A percentile compares a stretch with the other conserved stretches of the same genome.
Conservation (phyloP, 2,888 invertebrate genomes). For the Lycia hirtaria region DNA sequence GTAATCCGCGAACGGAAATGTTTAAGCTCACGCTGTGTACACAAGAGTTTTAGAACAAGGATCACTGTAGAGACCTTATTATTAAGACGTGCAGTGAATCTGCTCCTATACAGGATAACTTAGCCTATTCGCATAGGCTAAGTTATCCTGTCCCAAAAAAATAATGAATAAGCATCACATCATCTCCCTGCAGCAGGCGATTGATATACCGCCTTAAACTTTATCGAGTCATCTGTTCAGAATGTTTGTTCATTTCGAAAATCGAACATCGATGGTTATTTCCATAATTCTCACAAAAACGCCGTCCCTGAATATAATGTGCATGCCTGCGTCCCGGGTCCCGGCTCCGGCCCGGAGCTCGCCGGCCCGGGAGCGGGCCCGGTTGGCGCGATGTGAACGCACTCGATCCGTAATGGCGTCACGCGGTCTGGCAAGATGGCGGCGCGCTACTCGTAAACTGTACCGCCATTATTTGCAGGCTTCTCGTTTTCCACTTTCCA, state of each 20-base stretch:
- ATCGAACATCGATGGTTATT: slow-evolving; percentile 20
- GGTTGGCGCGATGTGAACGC: slow-evolving; percentile 55
- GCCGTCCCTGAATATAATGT: slow-evolving; percentile 51
- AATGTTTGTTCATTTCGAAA: slow-evolving; percentile 15
- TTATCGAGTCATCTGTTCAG: slow-evolving; percentile 25
- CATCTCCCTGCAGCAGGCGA: slow-evolving; percentile 41
- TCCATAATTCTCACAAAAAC: slow-evolving; percentile 32
- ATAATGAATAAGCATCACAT: too few species aligned
- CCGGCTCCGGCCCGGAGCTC: slow-evolving; percentile 9
- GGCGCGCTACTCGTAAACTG: slow-evolving; percentile 60
- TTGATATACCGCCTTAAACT: slow-evolving; percentile 39
- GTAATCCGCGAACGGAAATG: slow-evolving; percentile 62
- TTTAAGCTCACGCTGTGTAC: slow-evolving; percentile 56
- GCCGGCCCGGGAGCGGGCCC: slow-evolving; percentile 10
- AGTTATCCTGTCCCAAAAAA: too few species aligned
- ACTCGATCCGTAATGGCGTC: slow-evolving; percentile 79
- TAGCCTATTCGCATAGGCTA: too few species aligned
- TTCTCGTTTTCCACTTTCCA: slow-evolving; percentile 58
- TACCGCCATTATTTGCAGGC: slow-evolving; percentile 65
- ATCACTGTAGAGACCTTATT: slow-evolving; percentile 59
- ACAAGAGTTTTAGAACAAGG: slow-evolving; percentile 56
- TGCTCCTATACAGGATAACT: too few species aligned
- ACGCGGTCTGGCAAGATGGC: slow-evolving; percentile 83
- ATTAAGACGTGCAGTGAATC: too few species aligned
- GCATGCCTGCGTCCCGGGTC: background rate